A percentile compares a stretch with the other conserved stretches of the same genome.
Evolutionary conservation across 2,888 invertebrate species (phyloP).

Genomic region (Idaea aversata): DNA sequence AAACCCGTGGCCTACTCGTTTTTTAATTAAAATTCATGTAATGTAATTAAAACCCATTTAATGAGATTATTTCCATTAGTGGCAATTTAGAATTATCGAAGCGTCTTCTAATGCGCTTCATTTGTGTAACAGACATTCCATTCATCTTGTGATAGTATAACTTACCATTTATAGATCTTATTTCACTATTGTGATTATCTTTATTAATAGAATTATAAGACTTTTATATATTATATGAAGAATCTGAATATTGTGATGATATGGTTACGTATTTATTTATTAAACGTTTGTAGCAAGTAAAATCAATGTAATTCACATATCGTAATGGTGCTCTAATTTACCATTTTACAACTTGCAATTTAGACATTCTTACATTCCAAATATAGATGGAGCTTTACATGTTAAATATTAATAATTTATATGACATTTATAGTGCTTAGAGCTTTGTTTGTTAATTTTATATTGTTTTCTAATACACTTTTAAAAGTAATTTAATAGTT

Average conservation of each 20-base stretch:
- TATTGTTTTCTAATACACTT: slow-evolving; percentile 18
- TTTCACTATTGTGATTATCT: not conserved
- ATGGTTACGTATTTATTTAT: not conserved
- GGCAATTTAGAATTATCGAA: too few relatives aligned
- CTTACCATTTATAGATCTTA: not conserved
- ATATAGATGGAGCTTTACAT: slow-evolving; percentile 16
- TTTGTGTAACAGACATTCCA: not conserved
- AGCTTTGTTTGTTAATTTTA: slow-evolving; percentile 30
- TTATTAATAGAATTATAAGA: not conserved
- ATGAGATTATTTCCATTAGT: too few relatives aligned
- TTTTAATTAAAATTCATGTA: too few relatives aligned
- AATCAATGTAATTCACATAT: slow-evolving; percentile 22
- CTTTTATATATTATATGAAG: not conserved
- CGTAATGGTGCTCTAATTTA: slow-evolving; percentile 32
- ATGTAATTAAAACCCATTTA: too few relatives aligned
- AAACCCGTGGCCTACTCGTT: too few relatives aligned
- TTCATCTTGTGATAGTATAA: not conserved
- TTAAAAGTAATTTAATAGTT: slow-evolving; percentile 24
- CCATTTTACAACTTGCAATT: not conserved
- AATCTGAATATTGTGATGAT: slow-evolving; percentile 5
- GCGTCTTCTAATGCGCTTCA: not conserved
- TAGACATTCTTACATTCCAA: slow-evolving; percentile 20
- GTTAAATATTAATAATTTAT: slow-evolving; percentile 16
- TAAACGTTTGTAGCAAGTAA: slow-evolving; percentile 3
- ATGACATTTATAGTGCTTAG: slow-evolving; percentile 5